Evolutionary conservation across 1,140 invertebrate genomes (phyloP), one percentile per base, ranked within the genome.

Genomic region (Saccostrea echinata): DNA sequence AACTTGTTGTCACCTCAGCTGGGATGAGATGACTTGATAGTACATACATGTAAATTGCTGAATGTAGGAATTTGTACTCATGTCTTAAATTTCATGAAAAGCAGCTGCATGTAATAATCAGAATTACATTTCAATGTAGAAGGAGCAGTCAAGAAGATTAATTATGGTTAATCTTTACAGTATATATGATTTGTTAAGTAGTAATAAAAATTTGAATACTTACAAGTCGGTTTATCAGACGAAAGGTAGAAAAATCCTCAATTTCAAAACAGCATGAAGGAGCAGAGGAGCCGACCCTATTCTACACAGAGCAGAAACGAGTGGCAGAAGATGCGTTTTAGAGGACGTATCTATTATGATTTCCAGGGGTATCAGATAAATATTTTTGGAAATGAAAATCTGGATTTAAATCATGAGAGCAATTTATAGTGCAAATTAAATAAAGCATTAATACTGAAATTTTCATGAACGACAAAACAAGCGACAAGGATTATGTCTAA

Each of bases 201-300:
- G 43, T 43, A n/a, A 61, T 21, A 61, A 61, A 21, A 21, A 61
- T 57, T 57, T 57, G 13, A 61, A 76, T 30, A 76, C 68, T 76
- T 76, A 76, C 68, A 76, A 76, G 33, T 16, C 24, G 13, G 24
- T 30, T 27, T 16, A 30, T 30, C 27, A 30, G 27, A 33, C 68
- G 68, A 76, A 76, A 76, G 68, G 16, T 30, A 27, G 68, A 76
- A 71, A 61, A 76, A 76, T 76, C 68, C 68, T 76, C 27, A 76
- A 76, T 30, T 76, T 76, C 68, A 76, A 76, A 24, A 76, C 68
- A 76, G 68, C 68, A 76, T 76, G 27, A 76, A 76, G 27, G 68
- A 76, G 30, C 68, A 33, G 68, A 76, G 68, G 68, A 76, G 68
- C 68, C 68, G 68, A 76, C 11, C 68, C 68, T 76, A 76, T 76